These are phyloP conservation scores for Ormyrus labotus DNA, from an alignment of 2,888 invertebrate species.

Conservation along the genomic window DNA sequence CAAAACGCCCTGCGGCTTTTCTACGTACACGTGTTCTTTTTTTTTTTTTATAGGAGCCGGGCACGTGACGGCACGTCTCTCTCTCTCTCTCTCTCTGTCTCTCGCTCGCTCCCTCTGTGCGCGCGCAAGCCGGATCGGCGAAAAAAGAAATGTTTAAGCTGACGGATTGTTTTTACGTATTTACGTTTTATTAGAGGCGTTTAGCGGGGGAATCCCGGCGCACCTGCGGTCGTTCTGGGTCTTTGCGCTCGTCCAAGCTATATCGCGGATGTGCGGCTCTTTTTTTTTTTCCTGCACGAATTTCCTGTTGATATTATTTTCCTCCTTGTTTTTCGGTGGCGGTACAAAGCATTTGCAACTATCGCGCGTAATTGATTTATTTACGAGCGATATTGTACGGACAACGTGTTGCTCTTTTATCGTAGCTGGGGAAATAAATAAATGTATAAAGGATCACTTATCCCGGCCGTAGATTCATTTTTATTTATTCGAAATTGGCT, in stretches of 20 bases:
- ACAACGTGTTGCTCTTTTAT: conserved; percentile 42
- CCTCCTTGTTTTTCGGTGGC: conserved; percentile 9
- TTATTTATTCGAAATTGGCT: conserved; percentile 22
- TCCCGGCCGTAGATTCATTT: conserved; percentile 8
- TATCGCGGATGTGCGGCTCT: neutral
- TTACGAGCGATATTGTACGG: conserved; percentile 33
- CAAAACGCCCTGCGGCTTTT: conserved; percentile 53
- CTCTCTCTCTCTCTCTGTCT: too few relatives aligned
- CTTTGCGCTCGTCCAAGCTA: too few relatives aligned
- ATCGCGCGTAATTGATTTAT: conserved; percentile 47
- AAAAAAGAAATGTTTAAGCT: conserved; percentile 49
- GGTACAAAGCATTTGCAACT: conserved; percentile 30
- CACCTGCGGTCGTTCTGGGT: neutral
- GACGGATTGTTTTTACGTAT: conserved; percentile 49
- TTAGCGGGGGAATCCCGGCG: neutral
- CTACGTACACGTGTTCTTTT: conserved; percentile 52
- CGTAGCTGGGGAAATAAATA: conserved; percentile 21
- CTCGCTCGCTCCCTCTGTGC: neutral
- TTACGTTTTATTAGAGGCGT: conserved; percentile 47
- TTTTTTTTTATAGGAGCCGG: conserved; percentile 6
- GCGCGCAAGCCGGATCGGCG: neutral
- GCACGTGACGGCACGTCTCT: neutral
- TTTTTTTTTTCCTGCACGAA: neutral
- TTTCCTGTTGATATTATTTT: conserved; percentile 9
- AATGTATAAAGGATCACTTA: conserved; percentile 24